Base-by-base conservation (phyloP, 2,888 invertebrate genomes). In the Lamellibrachia satsuma region DNA sequence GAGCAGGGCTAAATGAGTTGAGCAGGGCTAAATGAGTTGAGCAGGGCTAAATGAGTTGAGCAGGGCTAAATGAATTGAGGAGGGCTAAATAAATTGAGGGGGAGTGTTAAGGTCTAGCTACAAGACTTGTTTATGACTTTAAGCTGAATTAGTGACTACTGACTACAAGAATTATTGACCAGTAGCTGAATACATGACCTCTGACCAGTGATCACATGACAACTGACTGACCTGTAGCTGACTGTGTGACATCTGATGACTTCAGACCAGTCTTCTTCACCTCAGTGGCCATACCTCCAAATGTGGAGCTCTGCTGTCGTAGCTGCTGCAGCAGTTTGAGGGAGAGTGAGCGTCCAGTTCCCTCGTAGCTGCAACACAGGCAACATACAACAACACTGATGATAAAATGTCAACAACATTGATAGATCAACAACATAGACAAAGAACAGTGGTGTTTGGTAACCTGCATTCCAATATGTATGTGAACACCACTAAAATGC, bases 281-380 rank as follows among this genome's bases (percentile, higher is more conserved):
- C 90, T 90, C 93, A 52, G 27, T 90, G 51, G 52, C 75, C 90
- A 90, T 60, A 60, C 90, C 92, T 90, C 97, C 97, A 90, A 97
- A 96, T 15, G 97, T 97, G 6, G 96, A 96, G 52, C 97, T 97
- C 96, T 98, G 97, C 92, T 97, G 97, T 93, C 98, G 96, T 92
- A 99, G 97, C 96, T 99, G 98, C 92, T 99, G 98, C 92, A 99
- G 97, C 51, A 99, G 97, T 96, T 99, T 99, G 92, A 99, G 97
- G 0, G 99, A 99, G 52, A 99, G 97, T 0, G 99, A 99, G 11
- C 99, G 97, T 0, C 99, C 99, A 0, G 99, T 99, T 92, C 99
- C 99, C 97, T 99, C 99, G 96, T 99, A 99, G 0, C 97, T 97
- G 94, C 11, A 90, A 39, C 90, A 75, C 75, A 75, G 4, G 75